Conservation (phyloP, 2,113 vertebrate genomes). For the Piaya cayana region DNA sequence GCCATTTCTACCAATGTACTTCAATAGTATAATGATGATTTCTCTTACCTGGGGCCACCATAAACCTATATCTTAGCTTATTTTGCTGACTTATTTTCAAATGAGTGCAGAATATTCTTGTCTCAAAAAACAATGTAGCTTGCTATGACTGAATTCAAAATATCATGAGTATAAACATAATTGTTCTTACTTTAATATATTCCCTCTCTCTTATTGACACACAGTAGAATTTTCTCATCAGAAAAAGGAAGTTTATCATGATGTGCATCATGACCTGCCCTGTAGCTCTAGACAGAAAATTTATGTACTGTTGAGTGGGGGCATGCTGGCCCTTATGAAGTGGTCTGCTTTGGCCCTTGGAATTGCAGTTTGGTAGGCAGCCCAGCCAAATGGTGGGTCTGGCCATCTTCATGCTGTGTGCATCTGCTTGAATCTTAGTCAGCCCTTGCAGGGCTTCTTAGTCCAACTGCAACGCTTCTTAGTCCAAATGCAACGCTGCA, state of each 20-base stretch:
- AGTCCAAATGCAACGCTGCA: background rate
- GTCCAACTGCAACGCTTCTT: background rate
- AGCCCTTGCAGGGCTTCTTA: background rate
- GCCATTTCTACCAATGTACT: background rate
- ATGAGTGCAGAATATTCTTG: background rate
- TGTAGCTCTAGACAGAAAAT: background rate
- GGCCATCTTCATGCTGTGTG: accelerated
- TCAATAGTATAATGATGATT: background rate
- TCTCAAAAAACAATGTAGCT: background rate
- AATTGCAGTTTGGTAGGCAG: background rate
- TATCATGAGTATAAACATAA: background rate
- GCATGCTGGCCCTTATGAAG: accelerated
- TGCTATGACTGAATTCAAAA: background rate
- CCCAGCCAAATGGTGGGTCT: background rate
- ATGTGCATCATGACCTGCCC: background rate
- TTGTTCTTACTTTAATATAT: background rate
- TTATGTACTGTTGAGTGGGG: background rate
- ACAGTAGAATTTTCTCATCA: background rate
- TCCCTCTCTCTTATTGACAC: background rate
- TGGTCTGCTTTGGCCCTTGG: background rate
- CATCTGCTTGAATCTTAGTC: background rate
- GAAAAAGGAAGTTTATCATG: background rate
- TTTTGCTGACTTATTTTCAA: background rate
- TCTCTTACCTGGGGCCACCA: background rate
- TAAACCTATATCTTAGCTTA: background rate